Conservation (phyloP, 2,113 vertebrate genomes). For the Coptodon bakossiorum region DNA sequence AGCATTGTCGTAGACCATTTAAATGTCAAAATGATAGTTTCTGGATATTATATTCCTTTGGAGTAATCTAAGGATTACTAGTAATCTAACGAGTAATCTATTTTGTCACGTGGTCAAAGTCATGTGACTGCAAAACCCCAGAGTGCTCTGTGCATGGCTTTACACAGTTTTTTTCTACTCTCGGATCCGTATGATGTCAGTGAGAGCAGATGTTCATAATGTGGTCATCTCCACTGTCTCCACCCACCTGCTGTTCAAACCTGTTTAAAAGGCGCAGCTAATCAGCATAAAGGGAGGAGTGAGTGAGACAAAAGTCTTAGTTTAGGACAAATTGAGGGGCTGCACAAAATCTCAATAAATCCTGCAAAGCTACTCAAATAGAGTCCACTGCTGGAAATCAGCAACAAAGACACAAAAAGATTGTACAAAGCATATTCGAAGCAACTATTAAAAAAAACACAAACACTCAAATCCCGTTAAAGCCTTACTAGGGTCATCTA, state of each 20-base stretch:
- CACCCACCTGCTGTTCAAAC: not conserved
- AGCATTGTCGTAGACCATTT: not conserved
- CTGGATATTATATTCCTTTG: not conserved
- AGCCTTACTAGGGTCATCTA: not conserved
- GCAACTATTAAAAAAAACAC: not conserved
- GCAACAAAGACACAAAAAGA: not conserved
- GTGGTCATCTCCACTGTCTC: not conserved
- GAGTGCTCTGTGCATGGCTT: not conserved
- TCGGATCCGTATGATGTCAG: not conserved
- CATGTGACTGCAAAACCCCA: not conserved
- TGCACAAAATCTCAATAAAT: not conserved
- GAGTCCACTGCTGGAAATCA: not conserved
- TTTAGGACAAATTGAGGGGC: not conserved
- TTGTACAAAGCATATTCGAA: accelerated
- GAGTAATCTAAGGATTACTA: not conserved
- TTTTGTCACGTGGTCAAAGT: not conserved
- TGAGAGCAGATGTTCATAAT: not conserved
- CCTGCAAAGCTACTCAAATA: not conserved
- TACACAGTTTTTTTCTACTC: not conserved
- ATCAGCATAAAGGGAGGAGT: not conserved
- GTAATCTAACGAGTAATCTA: not conserved
- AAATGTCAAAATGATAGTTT: not conserved
- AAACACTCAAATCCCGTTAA: not conserved
- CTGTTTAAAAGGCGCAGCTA: not conserved
- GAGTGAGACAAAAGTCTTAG: not conserved